Base-by-base conservation (phyloP, 2,797 vertebrate species). In the Distichodus sexfasciatus region DNA sequence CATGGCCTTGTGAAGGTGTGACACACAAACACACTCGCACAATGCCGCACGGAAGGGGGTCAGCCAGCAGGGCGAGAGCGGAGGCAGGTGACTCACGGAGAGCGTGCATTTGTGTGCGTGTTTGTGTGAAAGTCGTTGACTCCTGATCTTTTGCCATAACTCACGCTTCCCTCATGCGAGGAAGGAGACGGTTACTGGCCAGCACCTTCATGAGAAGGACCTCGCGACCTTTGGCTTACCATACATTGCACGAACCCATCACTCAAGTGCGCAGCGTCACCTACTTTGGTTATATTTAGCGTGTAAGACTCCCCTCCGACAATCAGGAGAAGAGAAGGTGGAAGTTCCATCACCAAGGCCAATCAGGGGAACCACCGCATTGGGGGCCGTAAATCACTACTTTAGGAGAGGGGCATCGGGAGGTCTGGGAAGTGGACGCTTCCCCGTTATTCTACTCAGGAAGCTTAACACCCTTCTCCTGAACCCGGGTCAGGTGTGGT, bases 341-440 rank as follows among this genome's bases (percentile, higher is more conserved):
- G 89, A 92, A 90, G 87, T 91, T 77, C 81, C 81, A 84, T 80
- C 88, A 91, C 92, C 89, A 92, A 91, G 80, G 80, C n/a, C 88
- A 92, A 92, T 91, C 89, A 91, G 76, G 84, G 72, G 83, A 83
- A 77, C n/a, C 38, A 46, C 71, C 78, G 84, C 74, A 33, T 68
- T 66, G 75, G 76, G 82, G 61, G 84, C 85, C 85, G 11, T 93
- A 92, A 93, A 91, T 92, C 88, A 88, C 73, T 65, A 7, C 5
- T 78, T 84, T 84, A 81, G 83, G 64, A 75, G 59, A 43, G 31
- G 84, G 84, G 84, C 86, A 85, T 81, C 85, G 85, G 87, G 85
- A 91, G 89, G 89, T 90, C 87, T 88, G 86, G 90, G 91, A 92
- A 93, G 86, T 90, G 83, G 84, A 85, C 78, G 80, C 84, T 93